These are phyloP conservation scores for Onychostoma macrolepis DNA, from an alignment of 2,113 vertebrate species.

Conservation along the genomic window DNA sequence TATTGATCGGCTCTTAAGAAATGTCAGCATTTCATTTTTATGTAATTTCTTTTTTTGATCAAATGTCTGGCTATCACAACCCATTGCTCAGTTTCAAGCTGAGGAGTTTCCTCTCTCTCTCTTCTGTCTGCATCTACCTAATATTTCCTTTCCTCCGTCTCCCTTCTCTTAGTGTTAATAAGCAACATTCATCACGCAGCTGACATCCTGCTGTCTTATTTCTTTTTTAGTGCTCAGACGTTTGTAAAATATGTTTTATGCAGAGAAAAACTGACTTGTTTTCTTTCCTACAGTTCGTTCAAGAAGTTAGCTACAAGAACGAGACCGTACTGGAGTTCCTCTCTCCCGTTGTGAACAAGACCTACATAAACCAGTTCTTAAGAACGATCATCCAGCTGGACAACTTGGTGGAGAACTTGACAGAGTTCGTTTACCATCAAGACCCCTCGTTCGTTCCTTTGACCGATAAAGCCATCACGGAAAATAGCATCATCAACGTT, in stretches of 20 bases:
- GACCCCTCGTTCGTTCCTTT: slow-evolving; percentile 82
- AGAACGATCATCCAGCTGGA: slow-evolving; percentile 83
- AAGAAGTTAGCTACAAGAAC: slow-evolving; percentile 64
- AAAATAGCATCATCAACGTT: slow-evolving; percentile 72
- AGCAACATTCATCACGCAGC: slow-evolving; percentile 19
- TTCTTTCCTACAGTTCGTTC: slow-evolving; percentile 70
- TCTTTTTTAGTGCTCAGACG: not conserved
- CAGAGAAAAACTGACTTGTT: not conserved
- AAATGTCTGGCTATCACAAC: not conserved
- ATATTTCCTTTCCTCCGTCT: not conserved
- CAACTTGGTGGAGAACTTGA: slow-evolving; percentile 74
- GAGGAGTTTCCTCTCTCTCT: not conserved
- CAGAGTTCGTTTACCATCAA: slow-evolving; percentile 82
- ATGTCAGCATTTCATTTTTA: not conserved
- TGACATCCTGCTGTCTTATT: not conserved
- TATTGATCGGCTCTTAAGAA: slow-evolving; percentile 7
- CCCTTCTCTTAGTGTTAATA: not conserved
- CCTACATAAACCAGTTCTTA: slow-evolving; percentile 75
- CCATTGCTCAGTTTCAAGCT: not conserved
- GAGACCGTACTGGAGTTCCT: slow-evolving; percentile 82
- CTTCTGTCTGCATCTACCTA: not conserved
- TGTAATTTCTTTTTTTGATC: slow-evolving; percentile 19
- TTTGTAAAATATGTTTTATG: not conserved
- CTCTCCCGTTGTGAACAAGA: slow-evolving; percentile 79
- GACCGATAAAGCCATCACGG: slow-evolving; percentile 67